Percentiles rank a stretch among this genome's conserved stretches.
Conservation (phyloP, 2,888 invertebrate species). For the Aromia moschata region DNA sequence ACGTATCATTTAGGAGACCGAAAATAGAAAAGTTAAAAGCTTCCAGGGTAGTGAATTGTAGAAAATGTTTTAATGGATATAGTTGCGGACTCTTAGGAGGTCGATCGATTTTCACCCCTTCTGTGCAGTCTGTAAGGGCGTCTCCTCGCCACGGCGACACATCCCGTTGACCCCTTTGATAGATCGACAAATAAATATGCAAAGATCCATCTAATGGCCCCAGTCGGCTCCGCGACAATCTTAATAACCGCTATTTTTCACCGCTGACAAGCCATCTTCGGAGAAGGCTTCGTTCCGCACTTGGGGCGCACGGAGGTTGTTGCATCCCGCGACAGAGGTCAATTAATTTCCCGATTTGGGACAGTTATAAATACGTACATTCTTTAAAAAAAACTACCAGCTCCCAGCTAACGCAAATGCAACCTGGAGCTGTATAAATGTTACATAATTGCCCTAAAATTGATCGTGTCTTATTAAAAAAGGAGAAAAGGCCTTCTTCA, state of each 20-base stretch:
- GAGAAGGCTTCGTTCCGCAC: neutral
- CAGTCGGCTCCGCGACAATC: slow-evolving; percentile 41
- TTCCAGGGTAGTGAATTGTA: slow-evolving; percentile 55
- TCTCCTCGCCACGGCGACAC: slow-evolving; percentile 43
- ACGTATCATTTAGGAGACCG: no score
- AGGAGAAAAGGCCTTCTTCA: no score
- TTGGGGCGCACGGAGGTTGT: neutral
- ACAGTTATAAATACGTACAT: slow-evolving; percentile 5
- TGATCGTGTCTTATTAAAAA: no score
- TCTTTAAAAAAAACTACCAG: no score
- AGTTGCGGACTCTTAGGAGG: slow-evolving; percentile 50
- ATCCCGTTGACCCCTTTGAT: slow-evolving; percentile 51
- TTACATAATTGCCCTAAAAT: no score
- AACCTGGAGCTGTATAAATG: no score
- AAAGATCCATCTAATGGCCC: slow-evolving; percentile 49
- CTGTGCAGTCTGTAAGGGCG: slow-evolving; percentile 48
- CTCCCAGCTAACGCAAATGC: no score
- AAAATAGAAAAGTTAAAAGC: slow-evolving; percentile 53
- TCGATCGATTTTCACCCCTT: slow-evolving; percentile 57
- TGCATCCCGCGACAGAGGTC: slow-evolving; percentile 9
- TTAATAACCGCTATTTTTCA: slow-evolving; percentile 42
- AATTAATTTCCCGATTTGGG: slow-evolving; percentile 17
- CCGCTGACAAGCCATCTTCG: slow-evolving; percentile 37
- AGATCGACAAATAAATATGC: slow-evolving; percentile 58
- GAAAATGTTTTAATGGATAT: slow-evolving; percentile 57